Conservation (phyloP, 2,113 vertebrate species). For the Tricholaema leucomelas region DNA sequence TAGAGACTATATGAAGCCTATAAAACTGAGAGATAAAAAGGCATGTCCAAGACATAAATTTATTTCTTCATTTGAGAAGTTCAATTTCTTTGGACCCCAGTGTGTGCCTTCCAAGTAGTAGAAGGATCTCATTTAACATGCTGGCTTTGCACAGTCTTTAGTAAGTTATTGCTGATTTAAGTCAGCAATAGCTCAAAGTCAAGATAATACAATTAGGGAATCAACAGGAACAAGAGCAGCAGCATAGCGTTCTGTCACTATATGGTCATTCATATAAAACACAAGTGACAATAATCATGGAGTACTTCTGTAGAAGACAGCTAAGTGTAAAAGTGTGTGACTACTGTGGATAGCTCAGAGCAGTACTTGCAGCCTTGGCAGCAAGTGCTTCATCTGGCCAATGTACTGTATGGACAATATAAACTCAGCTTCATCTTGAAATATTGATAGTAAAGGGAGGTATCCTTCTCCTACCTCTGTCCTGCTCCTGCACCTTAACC, state of each 20-base stretch:
- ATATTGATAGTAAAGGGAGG: not conserved
- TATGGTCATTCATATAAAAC: rapidly evolving
- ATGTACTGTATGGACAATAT: not conserved
- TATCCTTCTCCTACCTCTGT: not conserved
- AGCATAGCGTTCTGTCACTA: not conserved
- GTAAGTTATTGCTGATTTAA: not conserved
- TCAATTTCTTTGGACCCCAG: not conserved
- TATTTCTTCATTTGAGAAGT: not conserved
- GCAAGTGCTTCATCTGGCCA: not conserved
- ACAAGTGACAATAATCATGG: not conserved
- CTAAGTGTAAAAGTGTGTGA: not conserved
- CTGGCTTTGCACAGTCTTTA: not conserved
- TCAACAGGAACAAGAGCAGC: not conserved
- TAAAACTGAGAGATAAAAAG: conserved; percentile 22
- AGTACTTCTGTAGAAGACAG: not conserved
- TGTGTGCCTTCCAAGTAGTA: not conserved
- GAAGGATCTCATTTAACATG: not conserved
- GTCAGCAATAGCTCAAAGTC: not conserved
- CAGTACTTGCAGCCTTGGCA: not conserved
- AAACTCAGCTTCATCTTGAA: not conserved
- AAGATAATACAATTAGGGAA: not conserved
- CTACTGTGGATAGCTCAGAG: not conserved
- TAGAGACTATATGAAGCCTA: not conserved
- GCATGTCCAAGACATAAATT: not conserved
- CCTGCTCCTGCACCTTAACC: not conserved